Evolutionary conservation across 1,140 invertebrate species (phyloP).

Genomic region (Papilio glaucus): DNA sequence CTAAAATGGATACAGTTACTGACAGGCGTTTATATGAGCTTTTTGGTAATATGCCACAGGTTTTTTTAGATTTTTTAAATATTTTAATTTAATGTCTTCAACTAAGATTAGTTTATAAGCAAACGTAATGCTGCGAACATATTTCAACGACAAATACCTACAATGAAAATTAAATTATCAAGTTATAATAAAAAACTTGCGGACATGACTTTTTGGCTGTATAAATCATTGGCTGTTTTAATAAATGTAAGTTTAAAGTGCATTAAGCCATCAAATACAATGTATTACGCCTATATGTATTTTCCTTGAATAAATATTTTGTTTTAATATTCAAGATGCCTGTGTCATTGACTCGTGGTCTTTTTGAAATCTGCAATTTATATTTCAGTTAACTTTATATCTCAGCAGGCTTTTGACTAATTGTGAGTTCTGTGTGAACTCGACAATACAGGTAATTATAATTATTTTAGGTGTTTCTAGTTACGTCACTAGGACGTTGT

Average conservation of each 20-base stretch:
- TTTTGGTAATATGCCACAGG: not conserved
- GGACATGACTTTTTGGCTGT: not conserved
- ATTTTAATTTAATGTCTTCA: not conserved
- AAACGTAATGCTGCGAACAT: not conserved
- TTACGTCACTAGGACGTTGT: not conserved
- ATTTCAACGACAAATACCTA: not conserved
- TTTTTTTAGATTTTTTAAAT: not conserved
- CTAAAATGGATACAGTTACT: conserved; percentile 25
- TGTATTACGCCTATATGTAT: not conserved
- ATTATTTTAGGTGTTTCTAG: not conserved
- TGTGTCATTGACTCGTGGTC: no score
- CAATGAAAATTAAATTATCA: conserved; percentile 2
- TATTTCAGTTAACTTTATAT: no score
- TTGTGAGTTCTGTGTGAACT: not conserved
- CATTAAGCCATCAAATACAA: not conserved
- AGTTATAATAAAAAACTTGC: not conserved
- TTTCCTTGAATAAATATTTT: not conserved
- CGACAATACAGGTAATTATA: not conserved
- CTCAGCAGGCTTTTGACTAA: no score
- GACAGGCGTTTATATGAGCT: conserved; percentile 20
- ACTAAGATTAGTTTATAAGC: not conserved
- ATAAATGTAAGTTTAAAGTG: not conserved
- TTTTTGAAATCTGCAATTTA: no score
- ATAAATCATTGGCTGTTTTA: not conserved
- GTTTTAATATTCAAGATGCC: no score